Percentiles rank a stretch among this genome's conserved stretches.
phyloP scores from a whole-genome alignment of 1,140 invertebrate species.

The Drosophila lacteicornis region DNA sequence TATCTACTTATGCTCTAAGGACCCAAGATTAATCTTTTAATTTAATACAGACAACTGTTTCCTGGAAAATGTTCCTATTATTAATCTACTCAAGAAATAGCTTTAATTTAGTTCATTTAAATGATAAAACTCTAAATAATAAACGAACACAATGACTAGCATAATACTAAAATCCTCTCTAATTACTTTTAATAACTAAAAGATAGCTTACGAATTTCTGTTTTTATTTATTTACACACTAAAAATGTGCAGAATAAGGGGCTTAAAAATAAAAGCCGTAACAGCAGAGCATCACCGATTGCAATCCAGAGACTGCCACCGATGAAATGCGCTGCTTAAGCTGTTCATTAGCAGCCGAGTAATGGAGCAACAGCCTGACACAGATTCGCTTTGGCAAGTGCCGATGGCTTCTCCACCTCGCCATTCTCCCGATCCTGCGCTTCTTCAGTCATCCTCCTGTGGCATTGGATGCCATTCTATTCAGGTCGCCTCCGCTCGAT shows the following conservation, averaged over 20 bases:
- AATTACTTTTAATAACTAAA: background rate
- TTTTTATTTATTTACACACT: background rate
- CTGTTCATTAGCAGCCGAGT: constrained; percentile 60
- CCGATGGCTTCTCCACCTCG: background rate
- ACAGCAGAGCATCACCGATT: constrained; percentile 25
- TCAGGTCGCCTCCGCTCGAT: constrained; percentile 17
- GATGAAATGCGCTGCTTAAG: constrained; percentile 59
- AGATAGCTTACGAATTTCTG: too few relatives aligned
- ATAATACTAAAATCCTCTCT: background rate
- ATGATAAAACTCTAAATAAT: background rate
- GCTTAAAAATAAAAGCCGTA: background rate
- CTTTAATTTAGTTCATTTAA: background rate
- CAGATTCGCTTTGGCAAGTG: constrained; percentile 57
- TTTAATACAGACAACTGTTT: too few relatives aligned
- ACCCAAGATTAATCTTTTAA: too few relatives aligned
- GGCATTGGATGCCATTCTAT: constrained; percentile 18
- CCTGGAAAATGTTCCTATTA: too few relatives aligned
- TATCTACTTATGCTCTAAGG: too few relatives aligned
- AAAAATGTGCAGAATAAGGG: background rate
- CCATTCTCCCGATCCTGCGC: background rate
- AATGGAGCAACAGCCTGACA: constrained; percentile 53
- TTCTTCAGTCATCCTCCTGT: background rate
- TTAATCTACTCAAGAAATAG: background rate
- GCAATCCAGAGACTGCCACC: constrained; percentile 17
- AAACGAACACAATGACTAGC: too few relatives aligned